A percentile compares a stretch with the other conserved stretches of the same genome.
Conservation (phyloP, 2,888 invertebrate genomes). For the Blastobasis lacticolella region DNA sequence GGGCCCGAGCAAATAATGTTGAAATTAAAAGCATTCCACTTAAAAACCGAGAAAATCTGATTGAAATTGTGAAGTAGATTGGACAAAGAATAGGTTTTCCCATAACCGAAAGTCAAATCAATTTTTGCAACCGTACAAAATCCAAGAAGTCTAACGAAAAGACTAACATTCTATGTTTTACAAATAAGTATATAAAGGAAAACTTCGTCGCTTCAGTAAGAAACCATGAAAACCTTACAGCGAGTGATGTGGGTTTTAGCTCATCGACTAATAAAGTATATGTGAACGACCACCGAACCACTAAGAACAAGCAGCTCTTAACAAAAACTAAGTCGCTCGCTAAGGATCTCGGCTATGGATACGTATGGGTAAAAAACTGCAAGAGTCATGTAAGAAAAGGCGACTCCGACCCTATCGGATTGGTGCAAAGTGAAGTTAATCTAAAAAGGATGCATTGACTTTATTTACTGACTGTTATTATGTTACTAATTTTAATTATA, state of each 20-base stretch:
- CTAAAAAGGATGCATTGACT: too few species aligned
- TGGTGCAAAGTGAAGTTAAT: too few species aligned
- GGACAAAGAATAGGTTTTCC: background rate
- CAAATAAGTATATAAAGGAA: too few species aligned
- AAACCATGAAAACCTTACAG: conserved; percentile 1
- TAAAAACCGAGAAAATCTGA: background rate
- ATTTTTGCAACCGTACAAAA: conserved; percentile 8
- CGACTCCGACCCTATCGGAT: too few species aligned
- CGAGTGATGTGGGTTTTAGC: background rate
- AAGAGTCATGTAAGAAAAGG: conserved; percentile 12
- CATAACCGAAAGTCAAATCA: conserved; percentile 3
- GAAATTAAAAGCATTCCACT: conserved; percentile 1
- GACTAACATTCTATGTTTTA: conserved; percentile 8
- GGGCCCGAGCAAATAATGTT: conserved; percentile 1
- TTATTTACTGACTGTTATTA: too few species aligned
- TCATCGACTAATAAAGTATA: too few species aligned
- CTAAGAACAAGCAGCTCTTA: too few species aligned
- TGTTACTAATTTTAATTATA: too few species aligned
- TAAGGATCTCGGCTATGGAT: conserved; percentile 6
- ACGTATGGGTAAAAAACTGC: conserved; percentile 8
- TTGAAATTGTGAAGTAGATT: background rate
- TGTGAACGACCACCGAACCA: conserved; percentile 3
- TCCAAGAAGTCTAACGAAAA: conserved; percentile 7
- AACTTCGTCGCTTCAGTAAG: too few species aligned
- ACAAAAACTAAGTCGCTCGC: conserved; percentile 5